Base-by-base conservation (phyloP, 2,113 vertebrate species). In the Mobula hypostoma region DNA sequence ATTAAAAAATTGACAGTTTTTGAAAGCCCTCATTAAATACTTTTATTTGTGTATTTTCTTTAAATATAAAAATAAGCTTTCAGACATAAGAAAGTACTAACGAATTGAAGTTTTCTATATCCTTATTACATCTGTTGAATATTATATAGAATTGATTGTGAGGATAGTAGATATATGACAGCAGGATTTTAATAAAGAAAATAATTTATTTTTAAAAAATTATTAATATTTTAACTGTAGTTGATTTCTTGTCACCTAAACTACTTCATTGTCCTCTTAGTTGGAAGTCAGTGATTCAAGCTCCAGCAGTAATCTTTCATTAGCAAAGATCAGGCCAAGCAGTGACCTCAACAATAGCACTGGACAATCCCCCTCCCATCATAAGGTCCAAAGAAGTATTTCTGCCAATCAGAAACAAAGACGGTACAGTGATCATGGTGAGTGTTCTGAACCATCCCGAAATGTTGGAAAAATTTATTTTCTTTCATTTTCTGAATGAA, bases 361-460 rank as follows among this genome's bases (percentile, higher is more conserved):
- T 94, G 97, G 97, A 95, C 98, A 99, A 96, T 99, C 98, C 27
- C 98, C 98, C 94, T 96, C 96, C 1, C 99, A 99, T 95, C 97
- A 98, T 96, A 99, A 98, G 96, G 98, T 98, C 94, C 98, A 99
- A 96, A 97, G 98, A 96, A 99, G 97, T 94, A 95, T 97, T 95
- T 99, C 99, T 93, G 98, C 98, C 95, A 99, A 97, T 95, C 98
- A 99, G 96, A 99, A 99, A 93, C 98, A 99, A 95, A 96, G 98
- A 94, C 98, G 99, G 80, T 99, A 99, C 97, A 99, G 98, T 80
- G 99, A 99, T 94, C 99, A 99, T n/a, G 98, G 99, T 99, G 95
- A 97, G 97, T 95, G 80, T 19, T 48, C 4, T 27, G 40, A 74
- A 76, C 56, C 70, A 93, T 48, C 21, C 32, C 32, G 36, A 1